phyloP scores from a whole-genome alignment of 1,140 invertebrate genomes.

The Centruroides sculpturatus region DNA sequence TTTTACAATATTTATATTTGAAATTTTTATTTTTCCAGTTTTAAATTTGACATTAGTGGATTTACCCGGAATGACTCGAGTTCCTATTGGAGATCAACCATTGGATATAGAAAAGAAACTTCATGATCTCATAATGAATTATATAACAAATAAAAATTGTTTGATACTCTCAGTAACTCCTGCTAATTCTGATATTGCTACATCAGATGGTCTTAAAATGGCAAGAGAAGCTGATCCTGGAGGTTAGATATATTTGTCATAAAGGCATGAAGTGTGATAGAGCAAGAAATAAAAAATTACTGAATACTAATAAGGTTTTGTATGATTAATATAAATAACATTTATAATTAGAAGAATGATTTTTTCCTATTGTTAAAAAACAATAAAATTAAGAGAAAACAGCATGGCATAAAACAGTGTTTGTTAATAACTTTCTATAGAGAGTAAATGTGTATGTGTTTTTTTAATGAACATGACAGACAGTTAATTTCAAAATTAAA shows the following conservation, averaged over 20 bases:
- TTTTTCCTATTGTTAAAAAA: no score
- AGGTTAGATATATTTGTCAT: slow-evolving; percentile 25
- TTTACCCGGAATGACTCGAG: slow-evolving; percentile 13
- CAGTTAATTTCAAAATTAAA: no score
- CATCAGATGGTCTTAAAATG: slow-evolving; percentile 87
- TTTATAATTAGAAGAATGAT: no score
- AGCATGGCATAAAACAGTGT: no score
- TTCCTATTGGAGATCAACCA: slow-evolving; percentile 84
- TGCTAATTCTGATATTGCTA: slow-evolving; percentile 82
- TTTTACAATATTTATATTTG: not conserved
- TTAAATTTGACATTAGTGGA: slow-evolving; percentile 14
- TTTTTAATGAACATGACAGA: no score
- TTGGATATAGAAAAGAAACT: slow-evolving; percentile 84
- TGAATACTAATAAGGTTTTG: no score
- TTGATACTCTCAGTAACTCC: slow-evolving; percentile 89
- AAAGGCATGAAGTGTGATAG: no score
- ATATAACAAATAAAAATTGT: slow-evolving; percentile 81
- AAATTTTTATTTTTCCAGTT: slow-evolving; percentile 10
- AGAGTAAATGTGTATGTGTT: no score
- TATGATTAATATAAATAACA: no score
- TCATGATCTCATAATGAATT: slow-evolving; percentile 83
- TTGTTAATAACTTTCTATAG: no score
- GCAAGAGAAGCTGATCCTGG: slow-evolving; percentile 88
- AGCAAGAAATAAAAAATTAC: no score
- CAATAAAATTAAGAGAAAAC: no score